Percentiles rank a stretch among this genome's conserved stretches.
These are phyloP conservation scores for Saguinus midas DNA, from an alignment of 2,113 vertebrate genomes.

Conservation along the genomic window DNA sequence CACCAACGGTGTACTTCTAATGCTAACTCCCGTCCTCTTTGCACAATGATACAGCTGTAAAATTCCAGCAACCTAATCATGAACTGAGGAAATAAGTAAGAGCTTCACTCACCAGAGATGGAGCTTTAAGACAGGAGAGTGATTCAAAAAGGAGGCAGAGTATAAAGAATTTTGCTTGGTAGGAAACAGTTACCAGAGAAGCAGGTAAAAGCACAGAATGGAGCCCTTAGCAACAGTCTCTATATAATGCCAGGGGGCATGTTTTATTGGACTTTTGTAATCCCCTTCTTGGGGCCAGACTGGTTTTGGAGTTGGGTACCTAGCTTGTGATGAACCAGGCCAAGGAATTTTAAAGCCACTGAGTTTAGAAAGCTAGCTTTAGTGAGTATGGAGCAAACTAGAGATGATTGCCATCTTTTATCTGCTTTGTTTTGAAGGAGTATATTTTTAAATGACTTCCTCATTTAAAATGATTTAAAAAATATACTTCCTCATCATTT, in stretches of 20 bases:
- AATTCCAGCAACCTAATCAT: not conserved
- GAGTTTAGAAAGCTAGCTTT: conserved; percentile 17
- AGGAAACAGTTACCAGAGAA: not conserved
- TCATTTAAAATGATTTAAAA: not conserved
- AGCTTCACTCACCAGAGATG: not conserved
- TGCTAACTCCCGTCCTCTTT: not conserved
- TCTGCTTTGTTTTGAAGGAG: conserved; percentile 13
- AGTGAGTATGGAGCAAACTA: not conserved
- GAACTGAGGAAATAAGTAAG: not conserved
- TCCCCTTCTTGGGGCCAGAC: not conserved
- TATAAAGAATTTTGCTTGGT: not conserved
- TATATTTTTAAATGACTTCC: conserved; percentile 55
- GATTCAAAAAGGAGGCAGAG: not conserved
- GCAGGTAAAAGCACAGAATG: not conserved
- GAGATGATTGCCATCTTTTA: not conserved
- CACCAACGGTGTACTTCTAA: not conserved
- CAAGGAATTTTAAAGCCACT: not conserved
- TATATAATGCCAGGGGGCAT: not conserved
- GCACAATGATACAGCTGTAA: not conserved
- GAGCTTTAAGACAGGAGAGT: not conserved
- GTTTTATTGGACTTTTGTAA: not conserved
- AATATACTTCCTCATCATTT: too few relatives aligned
- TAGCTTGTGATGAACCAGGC: not conserved
- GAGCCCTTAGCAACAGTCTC: not conserved
- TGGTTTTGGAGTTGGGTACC: not conserved